Evolutionary conservation across 2,888 invertebrate genomes (phyloP), one percentile per base, ranked within the genome.

Genomic region (Leuctra nigra): DNA sequence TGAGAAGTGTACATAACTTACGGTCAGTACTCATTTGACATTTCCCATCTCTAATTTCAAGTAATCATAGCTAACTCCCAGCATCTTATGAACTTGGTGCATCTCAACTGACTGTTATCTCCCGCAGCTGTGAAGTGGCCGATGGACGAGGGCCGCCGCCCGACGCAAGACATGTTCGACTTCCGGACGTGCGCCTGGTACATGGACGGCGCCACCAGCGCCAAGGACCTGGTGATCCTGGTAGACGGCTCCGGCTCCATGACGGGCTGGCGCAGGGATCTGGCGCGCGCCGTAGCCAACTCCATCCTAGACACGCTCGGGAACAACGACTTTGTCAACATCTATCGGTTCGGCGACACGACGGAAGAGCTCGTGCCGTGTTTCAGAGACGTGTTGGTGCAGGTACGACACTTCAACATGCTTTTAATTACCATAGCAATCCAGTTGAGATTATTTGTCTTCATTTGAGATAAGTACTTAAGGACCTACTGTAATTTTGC

Each of bases 271-370:
- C 79, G 87, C 61, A 86, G 88, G 67, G 84, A 88, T 63, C 82
- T 99, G 55, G 93, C 94, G 1, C 86, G 87, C 68, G 86, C 88
- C 18, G 96, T 96, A 0, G 89, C 92, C 0, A 84, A 86, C 55
- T 87, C 90, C 14, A 86, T 99, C 59, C 77, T 99, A 61, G 93
- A 97, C 64, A 98, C 98, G 0, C 80, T 99, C 4, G 92, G 92
- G 1, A 94, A 97, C 63, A 91, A 99, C 69, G 99, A 99, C 73
- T 99, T 89, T 70, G 94, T 99, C 55, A 98, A 97, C 70, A 84
- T 99, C 48, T 91, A 90, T 67, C 83, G 87, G 70, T 97, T 96
- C 73, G 86, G 92, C 39, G 91, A 93, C 54, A 77, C 79, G 1
- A 84, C 91, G 0, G 80, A 84, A 47, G 91, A 93, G 61, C 82